A percentile compares a stretch with the other conserved stretches of the same genome.
Evolutionary conservation across 2,797 vertebrate species (phyloP).

Genomic region (Anabas testudineus): DNA sequence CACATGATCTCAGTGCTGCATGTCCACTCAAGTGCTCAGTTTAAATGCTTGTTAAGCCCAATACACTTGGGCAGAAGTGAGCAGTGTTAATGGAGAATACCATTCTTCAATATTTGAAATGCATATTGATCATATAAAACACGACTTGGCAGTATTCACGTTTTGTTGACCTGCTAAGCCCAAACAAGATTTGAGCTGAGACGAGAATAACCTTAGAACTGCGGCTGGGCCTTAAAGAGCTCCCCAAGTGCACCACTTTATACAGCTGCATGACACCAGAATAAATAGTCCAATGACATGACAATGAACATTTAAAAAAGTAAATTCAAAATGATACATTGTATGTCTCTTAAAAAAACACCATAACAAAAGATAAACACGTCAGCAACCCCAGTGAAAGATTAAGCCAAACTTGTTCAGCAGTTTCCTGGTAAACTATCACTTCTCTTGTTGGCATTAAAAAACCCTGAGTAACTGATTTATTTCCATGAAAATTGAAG

Average conservation of each 20-base stretch:
- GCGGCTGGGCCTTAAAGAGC: conserved; percentile 35
- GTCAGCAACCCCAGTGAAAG: conserved; percentile 72
- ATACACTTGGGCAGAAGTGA: conserved; percentile 19
- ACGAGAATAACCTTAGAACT: conserved; percentile 40
- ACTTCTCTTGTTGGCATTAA: conserved; percentile 79
- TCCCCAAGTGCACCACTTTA: conserved; percentile 61
- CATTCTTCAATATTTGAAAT: conserved; percentile 31
- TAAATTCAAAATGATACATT: conserved; percentile 62
- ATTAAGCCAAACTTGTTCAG: conserved; percentile 73
- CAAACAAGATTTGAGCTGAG: conserved; percentile 45
- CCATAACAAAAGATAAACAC: conserved; percentile 59
- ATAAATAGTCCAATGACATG: conserved; percentile 78
- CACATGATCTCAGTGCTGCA: conserved; percentile 1
- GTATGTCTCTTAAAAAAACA: conserved; percentile 59
- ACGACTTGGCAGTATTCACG: conserved; percentile 69
- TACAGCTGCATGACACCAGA: conserved; percentile 74
- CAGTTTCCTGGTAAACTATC: conserved; percentile 78
- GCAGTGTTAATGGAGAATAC: conserved; percentile 27
- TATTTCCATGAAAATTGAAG: conserved; percentile 66
- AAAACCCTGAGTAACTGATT: conserved; percentile 88
- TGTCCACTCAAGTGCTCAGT: conserved; percentile 46
- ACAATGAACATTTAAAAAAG: conserved; percentile 70
- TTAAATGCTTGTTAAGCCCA: conserved; percentile 67
- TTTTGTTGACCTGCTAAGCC: conserved; percentile 57
- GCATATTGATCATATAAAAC: conserved; percentile 34